Percentiles rank a stretch among this genome's conserved stretches.
Conservation (phyloP, 2,113 vertebrate genomes). For the Glaucidium brasilianum region DNA sequence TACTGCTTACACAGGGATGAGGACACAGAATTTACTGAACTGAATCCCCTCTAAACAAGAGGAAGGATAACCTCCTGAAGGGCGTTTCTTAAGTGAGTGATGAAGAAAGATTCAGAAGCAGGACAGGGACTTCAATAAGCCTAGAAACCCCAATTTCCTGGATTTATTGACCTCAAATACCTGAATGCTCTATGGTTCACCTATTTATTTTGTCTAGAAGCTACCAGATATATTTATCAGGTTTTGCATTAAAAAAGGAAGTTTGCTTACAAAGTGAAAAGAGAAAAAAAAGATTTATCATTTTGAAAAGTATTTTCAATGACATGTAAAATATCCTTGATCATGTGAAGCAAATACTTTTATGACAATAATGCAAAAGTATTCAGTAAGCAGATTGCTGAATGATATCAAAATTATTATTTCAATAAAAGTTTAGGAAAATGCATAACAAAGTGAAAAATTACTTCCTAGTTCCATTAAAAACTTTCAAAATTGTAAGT, state of each 20-base stretch:
- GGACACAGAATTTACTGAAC: not conserved
- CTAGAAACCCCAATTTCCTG: not conserved
- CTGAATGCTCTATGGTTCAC: not conserved
- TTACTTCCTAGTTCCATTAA: not conserved
- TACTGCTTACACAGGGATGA: not conserved
- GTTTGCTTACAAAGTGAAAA: not conserved
- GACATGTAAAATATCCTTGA: not conserved
- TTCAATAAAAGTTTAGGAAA: not conserved
- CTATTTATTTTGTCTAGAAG: not conserved
- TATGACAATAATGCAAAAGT: not conserved
- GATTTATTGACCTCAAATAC: not conserved
- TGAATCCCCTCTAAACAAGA: not conserved
- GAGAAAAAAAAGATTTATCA: not conserved
- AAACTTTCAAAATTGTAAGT: not conserved
- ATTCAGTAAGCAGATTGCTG: not conserved
- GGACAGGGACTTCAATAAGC: not conserved
- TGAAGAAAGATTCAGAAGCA: not conserved
- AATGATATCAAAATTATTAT: not conserved
- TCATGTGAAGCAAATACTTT: not conserved
- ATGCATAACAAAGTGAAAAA: not conserved
- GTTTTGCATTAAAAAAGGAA: not conserved
- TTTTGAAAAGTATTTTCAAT: not conserved
- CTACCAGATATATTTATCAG: not conserved
- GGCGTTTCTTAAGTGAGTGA: not conserved
- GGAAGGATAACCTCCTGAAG: not conserved